phyloP scores from a whole-genome alignment of 92 coral and sea anemone genomes.

The Phenganax stokvisi region DNA sequence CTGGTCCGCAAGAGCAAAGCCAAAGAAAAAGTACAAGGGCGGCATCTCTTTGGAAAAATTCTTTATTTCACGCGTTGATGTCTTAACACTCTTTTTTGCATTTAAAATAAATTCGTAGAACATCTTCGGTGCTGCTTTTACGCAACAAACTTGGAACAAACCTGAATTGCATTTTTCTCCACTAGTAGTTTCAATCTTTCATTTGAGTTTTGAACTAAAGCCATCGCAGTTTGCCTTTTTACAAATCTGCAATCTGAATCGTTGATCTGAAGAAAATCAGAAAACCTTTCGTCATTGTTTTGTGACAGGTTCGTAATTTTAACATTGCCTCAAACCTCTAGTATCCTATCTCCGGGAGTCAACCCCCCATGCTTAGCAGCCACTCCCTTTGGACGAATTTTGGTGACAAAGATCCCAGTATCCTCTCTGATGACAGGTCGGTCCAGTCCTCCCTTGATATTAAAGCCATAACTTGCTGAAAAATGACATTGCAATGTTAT shows the following conservation, averaged over 20 bases:
- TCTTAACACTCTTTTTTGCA: not conserved
- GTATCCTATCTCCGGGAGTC: slow-evolving; percentile 81
- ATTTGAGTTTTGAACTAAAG: slow-evolving; percentile 63
- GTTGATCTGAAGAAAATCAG: slow-evolving; percentile 10
- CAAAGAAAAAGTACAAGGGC: not conserved
- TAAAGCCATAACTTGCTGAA: slow-evolving; percentile 61
- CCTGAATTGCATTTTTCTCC: slow-evolving; percentile 74
- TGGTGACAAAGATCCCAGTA: slow-evolving; percentile 73
- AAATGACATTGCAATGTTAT: not conserved
- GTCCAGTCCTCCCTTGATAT: slow-evolving; percentile 87
- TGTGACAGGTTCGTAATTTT: not conserved
- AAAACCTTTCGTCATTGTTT: not conserved
- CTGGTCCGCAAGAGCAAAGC: not conserved
- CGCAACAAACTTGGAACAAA: not conserved
- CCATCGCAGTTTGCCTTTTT: slow-evolving; percentile 52
- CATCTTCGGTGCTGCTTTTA: not conserved
- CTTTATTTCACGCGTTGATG: too few relatives aligned
- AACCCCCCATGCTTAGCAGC: slow-evolving; percentile 86
- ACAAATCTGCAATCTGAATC: slow-evolving; percentile 30
- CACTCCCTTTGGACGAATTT: slow-evolving; percentile 80
- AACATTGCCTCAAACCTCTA: slow-evolving; percentile 57
- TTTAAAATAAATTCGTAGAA: not conserved
- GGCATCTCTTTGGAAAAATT: too few relatives aligned
- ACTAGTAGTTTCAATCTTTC: slow-evolving; percentile 64
- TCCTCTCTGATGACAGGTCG: slow-evolving; percentile 74